Percentiles rank a stretch among this genome's conserved stretches.
Conservation (phyloP, 2,888 invertebrate species). For the Tetanocera ferruginea region DNA sequence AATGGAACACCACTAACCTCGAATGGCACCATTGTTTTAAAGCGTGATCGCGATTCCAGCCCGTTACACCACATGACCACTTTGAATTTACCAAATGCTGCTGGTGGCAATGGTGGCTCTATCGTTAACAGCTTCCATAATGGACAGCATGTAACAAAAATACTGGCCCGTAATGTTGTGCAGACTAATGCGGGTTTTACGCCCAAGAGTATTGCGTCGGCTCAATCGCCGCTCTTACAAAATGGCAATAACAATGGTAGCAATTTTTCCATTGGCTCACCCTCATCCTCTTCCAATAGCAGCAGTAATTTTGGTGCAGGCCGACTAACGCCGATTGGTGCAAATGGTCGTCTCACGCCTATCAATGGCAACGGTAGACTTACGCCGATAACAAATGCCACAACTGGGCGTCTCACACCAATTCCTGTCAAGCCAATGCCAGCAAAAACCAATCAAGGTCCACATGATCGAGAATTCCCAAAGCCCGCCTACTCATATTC, state of each 20-base stretch:
- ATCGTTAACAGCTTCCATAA: conserved; percentile 37
- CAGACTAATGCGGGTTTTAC: conserved; percentile 51
- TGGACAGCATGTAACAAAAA: conserved; percentile 53
- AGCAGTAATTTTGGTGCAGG: conserved; percentile 35
- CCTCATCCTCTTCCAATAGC: conserved; percentile 39
- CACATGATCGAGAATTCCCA: conserved; percentile 76
- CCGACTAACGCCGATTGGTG: conserved; percentile 46
- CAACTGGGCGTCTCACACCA: conserved; percentile 43
- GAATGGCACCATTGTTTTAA: conserved; percentile 60
- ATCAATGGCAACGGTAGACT: conserved; percentile 42
- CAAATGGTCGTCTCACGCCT: conserved; percentile 47
- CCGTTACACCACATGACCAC: conserved; percentile 60
- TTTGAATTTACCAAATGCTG: conserved; percentile 43
- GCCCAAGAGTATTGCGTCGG: conserved; percentile 66
- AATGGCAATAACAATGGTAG: conserved; percentile 31
- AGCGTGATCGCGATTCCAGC: conserved; percentile 65
- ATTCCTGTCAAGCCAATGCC: conserved; percentile 55
- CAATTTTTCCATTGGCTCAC: conserved; percentile 49
- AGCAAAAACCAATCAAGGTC: conserved; percentile 58
- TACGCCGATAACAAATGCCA: conserved; percentile 46
- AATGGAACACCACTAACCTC: conserved; percentile 54
- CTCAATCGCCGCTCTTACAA: conserved; percentile 56
- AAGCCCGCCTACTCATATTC: conserved; percentile 99
- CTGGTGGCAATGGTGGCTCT: conserved; percentile 36
- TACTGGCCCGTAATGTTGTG: conserved; percentile 57